phyloP scores from a whole-genome alignment of 1,140 invertebrate species.

The Branchinecta lynchi region DNA sequence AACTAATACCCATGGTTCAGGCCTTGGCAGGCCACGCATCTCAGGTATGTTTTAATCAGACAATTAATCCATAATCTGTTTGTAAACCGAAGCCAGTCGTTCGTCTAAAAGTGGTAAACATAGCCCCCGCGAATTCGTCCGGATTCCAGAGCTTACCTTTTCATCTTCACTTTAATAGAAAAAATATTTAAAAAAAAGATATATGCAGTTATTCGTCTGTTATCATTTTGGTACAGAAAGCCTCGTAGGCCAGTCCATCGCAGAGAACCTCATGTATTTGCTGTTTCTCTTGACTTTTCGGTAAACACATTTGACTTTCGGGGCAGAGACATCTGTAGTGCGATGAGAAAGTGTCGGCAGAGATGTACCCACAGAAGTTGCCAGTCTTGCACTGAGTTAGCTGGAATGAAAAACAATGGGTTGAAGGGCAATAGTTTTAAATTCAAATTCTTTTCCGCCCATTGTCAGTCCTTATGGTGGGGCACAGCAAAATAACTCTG shows the following conservation, averaged over 20 bases:
- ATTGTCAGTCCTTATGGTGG: no score
- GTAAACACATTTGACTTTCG: conserved; percentile 37
- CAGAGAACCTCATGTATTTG: conserved; percentile 41
- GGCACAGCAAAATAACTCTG: no score
- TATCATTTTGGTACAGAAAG: conserved; percentile 32
- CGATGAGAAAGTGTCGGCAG: conserved; percentile 38
- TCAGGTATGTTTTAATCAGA: conserved; percentile 35
- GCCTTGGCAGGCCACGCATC: conserved; percentile 45
- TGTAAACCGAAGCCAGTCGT: no score
- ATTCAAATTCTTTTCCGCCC: no score
- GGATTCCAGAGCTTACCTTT: no score
- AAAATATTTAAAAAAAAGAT: no score
- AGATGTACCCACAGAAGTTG: conserved; percentile 37
- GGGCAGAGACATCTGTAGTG: conserved; percentile 47
- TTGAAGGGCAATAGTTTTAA: not conserved
- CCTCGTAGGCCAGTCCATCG: conserved; percentile 38
- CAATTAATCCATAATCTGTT: no score
- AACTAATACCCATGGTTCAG: conserved; percentile 43
- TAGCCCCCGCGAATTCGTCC: no score
- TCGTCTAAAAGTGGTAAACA: no score
- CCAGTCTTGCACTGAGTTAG: conserved; percentile 32
- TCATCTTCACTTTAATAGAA: no score
- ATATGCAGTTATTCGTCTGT: no score
- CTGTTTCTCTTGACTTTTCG: conserved; percentile 28
- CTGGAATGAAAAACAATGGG: conserved; percentile 27